These are phyloP conservation scores for Fregata magnificens DNA, from an alignment of 2,113 vertebrate genomes.

Conservation along the genomic window DNA sequence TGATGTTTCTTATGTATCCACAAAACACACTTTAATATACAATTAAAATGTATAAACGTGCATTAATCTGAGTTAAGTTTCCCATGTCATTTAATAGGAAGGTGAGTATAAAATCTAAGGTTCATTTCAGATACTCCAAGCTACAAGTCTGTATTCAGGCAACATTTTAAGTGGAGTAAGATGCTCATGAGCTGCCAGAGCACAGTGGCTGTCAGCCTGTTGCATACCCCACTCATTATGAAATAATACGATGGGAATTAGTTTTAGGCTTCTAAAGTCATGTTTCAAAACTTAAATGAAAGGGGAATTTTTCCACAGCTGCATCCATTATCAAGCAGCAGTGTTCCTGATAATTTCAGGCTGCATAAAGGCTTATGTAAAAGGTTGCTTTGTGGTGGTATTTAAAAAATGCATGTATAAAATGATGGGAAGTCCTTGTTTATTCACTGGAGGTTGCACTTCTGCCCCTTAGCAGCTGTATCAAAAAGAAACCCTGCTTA, in stretches of 20 bases:
- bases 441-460: not conserved
- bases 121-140: not conserved
- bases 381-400: not conserved
- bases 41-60: conserved; percentile 4
- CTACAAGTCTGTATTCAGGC: fast-evolving
- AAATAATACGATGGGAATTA: fast-evolving
- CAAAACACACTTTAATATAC: not conserved
- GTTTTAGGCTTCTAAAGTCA: not conserved
- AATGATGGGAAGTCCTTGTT: not conserved
- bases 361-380: not conserved
- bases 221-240: fast-evolving
- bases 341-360: not conserved
- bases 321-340: not conserved
- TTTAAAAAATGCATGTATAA: not conserved
- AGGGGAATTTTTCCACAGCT: not conserved
- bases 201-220: not conserved
- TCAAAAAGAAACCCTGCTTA: not conserved
- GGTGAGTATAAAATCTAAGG: not conserved
- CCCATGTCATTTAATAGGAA: not conserved
- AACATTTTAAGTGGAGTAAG: not conserved
- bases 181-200: fast-evolving
- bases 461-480: not conserved
- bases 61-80: not conserved
- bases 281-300: not conserved
- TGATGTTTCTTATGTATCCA: not conserved